Conservation (phyloP, 2,888 invertebrate species). For the Theretra japonica region DNA sequence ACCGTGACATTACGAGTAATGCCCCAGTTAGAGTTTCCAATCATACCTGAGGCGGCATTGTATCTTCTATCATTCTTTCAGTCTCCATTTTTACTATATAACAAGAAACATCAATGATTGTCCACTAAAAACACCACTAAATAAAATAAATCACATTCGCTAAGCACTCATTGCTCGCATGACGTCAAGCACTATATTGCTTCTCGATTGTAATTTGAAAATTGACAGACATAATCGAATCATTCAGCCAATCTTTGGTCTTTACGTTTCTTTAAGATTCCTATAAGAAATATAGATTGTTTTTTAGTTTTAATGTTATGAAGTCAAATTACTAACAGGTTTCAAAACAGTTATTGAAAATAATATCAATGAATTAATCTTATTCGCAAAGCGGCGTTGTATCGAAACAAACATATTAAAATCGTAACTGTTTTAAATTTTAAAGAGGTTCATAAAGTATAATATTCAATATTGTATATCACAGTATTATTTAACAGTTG, state of each 20-base stretch:
- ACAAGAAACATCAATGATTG: constrained; percentile 80
- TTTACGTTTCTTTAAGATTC: too few relatives aligned
- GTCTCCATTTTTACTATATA: constrained; percentile 95
- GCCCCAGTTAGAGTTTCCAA: constrained; percentile 68
- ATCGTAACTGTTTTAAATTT: neutral
- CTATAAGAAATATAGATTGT: too few relatives aligned
- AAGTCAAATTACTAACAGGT: too few relatives aligned
- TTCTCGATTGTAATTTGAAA: constrained; percentile 43
- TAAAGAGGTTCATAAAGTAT: too few relatives aligned
- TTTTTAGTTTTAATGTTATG: too few relatives aligned
- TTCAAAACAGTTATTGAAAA: too few relatives aligned
- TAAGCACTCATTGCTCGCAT: constrained; percentile 76
- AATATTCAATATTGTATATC: too few relatives aligned
- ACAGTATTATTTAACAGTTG: too few relatives aligned
- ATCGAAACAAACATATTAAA: too few relatives aligned
- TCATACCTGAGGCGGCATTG: constrained; percentile 77
- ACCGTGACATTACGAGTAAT: constrained; percentile 73
- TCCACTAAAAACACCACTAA: constrained; percentile 72
- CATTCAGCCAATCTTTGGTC: constrained; percentile 15
- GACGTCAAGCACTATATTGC: constrained; percentile 74
- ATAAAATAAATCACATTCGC: constrained; percentile 70
- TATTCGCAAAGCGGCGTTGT: too few relatives aligned
- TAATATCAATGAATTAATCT: too few relatives aligned
- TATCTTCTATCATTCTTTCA: constrained; percentile 94
- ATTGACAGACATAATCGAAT: constrained; percentile 19